Evolutionary conservation across 2,113 vertebrate genomes (phyloP), one percentile per base, ranked within the genome.

Genomic region (Pavo muticus): DNA sequence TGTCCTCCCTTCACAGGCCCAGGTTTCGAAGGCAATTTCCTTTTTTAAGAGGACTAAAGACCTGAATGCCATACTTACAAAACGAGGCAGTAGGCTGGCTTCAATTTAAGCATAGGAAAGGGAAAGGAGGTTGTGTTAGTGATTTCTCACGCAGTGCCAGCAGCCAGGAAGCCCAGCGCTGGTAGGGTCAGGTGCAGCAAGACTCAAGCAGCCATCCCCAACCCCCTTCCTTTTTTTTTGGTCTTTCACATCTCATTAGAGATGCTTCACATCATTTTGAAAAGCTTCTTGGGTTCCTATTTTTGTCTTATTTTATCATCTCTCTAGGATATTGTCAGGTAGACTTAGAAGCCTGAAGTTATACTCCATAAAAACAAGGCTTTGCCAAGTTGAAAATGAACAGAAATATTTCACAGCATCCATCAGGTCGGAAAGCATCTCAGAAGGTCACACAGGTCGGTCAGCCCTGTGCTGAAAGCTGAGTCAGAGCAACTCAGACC

Each of bases 171-270:
- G 61, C 63, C 84, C 57, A 29, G 52, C 56, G 45, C 27, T 63
- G 63, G 16, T 57, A 64, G 82, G 92, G 81, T 89, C 89, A 89
- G 92, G 84, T 67, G 75, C 44, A 93, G 88, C 59, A 92, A 32
- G 60, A 90, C 69, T 77, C 35, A 70, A 76, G 68, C 18, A 92
- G 77, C 40, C 30, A n/a, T 54, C 35, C 37, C 52, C 35, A 45
- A 45, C 17, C 44, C 44, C 14, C 6, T 9, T 45, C 9, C 14
- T 45, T 45, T 45, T 18, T 40, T 20, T 56, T 21, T 40, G 15
- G 9, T 5, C 39, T 47, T 93, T 90, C 84, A 76, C 61, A 79
- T 83, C 77, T 91, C 82, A 77, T 91, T 94, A 93, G 78, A 73
- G 71, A 88, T 77, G 90, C 87, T 91, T 84, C 68, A n/a, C 21